These are phyloP conservation scores for Ips nitidus DNA, from an alignment of 1,140 invertebrate genomes.

Conservation along the genomic window DNA sequence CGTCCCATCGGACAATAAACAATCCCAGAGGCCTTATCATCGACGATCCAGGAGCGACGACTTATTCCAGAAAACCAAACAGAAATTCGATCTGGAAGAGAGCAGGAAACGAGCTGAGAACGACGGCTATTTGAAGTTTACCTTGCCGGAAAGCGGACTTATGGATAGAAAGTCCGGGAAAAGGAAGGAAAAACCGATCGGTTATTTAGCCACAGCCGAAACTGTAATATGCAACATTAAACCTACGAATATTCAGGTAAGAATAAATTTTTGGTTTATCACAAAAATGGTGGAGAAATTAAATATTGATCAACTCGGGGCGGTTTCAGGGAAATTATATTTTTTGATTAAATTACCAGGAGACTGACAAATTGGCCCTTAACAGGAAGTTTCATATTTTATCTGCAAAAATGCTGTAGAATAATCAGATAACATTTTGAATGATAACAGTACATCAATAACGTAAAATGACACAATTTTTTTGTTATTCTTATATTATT, in stretches of 20 bases:
- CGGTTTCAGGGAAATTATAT: no score
- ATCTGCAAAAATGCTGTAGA: no score
- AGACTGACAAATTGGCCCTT: no score
- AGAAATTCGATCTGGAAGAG: slow-evolving; percentile 39
- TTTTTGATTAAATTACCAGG: no score
- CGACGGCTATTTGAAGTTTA: slow-evolving; percentile 43
- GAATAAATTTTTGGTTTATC: no score
- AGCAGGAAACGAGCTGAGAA: slow-evolving; percentile 42
- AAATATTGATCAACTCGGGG: no score
- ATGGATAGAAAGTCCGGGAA: slow-evolving; percentile 1
- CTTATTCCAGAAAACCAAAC: slow-evolving; percentile 34
- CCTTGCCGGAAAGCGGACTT: slow-evolving; percentile 11
- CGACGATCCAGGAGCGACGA: slow-evolving; percentile 39
- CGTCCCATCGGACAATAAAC: background rate
- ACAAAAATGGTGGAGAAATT: no score
- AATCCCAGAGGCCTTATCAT: slow-evolving; percentile 5
- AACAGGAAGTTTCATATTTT: no score
- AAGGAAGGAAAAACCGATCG: slow-evolving; percentile 15
- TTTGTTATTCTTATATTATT: no score
- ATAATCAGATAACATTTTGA: no score
- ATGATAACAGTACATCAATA: no score
- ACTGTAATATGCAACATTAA: slow-evolving; percentile 33
- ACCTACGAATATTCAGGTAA: slow-evolving; percentile 33
- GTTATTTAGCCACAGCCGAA: slow-evolving; percentile 27
- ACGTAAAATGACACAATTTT: no score